Evolutionary conservation across 2,113 vertebrate genomes (phyloP).

Genomic region (Orycteropus afer): DNA sequence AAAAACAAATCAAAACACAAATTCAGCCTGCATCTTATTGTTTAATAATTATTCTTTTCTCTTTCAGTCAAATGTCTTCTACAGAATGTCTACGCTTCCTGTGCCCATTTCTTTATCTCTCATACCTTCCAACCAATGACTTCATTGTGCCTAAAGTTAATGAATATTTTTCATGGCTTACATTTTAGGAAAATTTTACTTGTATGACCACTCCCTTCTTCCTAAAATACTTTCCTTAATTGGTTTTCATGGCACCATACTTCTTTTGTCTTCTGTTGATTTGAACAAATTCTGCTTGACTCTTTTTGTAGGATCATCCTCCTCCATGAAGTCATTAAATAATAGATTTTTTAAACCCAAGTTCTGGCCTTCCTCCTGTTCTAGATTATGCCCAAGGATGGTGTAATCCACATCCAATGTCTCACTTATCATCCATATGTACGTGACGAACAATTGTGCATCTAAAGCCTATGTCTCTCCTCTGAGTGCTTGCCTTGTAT

Average conservation of each 20-base stretch:
- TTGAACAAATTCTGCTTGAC: background rate
- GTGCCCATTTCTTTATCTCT: background rate
- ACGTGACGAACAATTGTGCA: background rate
- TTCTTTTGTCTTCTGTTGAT: background rate
- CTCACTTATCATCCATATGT: too few species aligned
- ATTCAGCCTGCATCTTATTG: background rate
- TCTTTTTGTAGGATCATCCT: background rate
- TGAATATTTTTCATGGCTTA: background rate
- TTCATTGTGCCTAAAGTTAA: background rate
- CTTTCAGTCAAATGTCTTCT: background rate
- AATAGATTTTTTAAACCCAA: background rate
- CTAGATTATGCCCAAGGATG: background rate
- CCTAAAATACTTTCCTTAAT: background rate
- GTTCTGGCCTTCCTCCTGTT: background rate
- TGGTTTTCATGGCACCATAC: background rate
- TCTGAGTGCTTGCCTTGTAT: background rate
- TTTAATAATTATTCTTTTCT: background rate
- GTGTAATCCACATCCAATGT: background rate
- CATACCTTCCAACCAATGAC: background rate
- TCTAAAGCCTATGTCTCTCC: background rate
- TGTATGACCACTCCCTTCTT: background rate
- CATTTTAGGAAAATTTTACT: background rate
- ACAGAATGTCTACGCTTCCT: background rate
- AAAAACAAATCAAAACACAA: background rate
- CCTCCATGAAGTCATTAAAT: background rate